Evolutionary conservation across 1,140 invertebrate species (phyloP).

Genomic region (Elysia chlorotica): DNA sequence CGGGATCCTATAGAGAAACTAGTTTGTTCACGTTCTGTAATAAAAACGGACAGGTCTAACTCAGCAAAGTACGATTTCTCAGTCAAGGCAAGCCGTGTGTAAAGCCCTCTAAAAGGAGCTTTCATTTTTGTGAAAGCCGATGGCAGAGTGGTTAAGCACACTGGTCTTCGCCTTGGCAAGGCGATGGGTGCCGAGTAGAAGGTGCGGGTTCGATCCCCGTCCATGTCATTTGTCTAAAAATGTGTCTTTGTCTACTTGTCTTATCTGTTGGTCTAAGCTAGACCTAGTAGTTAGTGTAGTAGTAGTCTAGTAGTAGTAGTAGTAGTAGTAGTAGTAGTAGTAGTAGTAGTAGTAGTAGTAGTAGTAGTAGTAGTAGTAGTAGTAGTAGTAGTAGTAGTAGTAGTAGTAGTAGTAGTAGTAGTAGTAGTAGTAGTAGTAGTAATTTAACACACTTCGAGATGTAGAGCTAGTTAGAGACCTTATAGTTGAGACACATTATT

Average conservation of each 20-base stretch:
- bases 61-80: too few relatives aligned
- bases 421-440: slow-evolving; percentile 1
- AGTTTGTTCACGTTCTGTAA: too few relatives aligned
- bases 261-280: too few relatives aligned
- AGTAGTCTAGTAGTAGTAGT: slow-evolving; percentile 6
- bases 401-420: not conserved
- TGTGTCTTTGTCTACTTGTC: too few relatives aligned
- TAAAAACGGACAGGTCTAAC: too few relatives aligned
- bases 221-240: too few relatives aligned
- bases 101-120: too few relatives aligned
- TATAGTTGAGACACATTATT: not conserved
- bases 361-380: not conserved
- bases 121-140: not conserved
- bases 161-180: not conserved
- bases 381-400: slow-evolving; percentile 9
- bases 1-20: too few relatives aligned
- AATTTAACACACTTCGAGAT: not conserved
- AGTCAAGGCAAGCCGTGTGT: too few relatives aligned
- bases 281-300: not conserved
- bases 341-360: slow-evolving; percentile 1
- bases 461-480: not conserved
- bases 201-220: too few relatives aligned
- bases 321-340: too few relatives aligned
- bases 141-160: not conserved
- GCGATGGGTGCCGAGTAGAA: too few relatives aligned